Base-by-base conservation (phyloP, 1,140 invertebrate genomes). In the Euwallacea fornicatus region DNA sequence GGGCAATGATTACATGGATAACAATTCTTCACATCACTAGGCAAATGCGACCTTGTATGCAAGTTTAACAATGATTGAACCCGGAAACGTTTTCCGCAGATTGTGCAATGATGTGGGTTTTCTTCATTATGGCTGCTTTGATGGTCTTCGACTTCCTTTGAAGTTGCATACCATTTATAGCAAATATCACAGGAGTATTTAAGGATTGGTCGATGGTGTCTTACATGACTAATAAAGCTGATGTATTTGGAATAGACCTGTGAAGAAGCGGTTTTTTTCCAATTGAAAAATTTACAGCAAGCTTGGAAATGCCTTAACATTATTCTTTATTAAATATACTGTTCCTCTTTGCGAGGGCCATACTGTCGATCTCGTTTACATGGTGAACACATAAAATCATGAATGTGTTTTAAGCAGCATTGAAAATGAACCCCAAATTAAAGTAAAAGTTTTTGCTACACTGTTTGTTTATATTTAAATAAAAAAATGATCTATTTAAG, bases 1-100 rank as follows among this genome's bases (percentile, higher is more conserved):
- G 85, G 83, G 76, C 86, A 87, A 47, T 86, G 83, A 78, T 86
- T 84, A 74, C 86, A 87, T 8, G 83, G 84, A 76, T 82, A 85
- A 64, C 80, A 78, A 78, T 86, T 86, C 76, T 86, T 86, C 66
- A 86, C 78, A 56, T 82, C 83, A 16, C 84, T 83, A 4, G 85
- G 85, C 60, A 86, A 78, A 78, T 87, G 86, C 59, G 84, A 86
- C 41, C 85, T 77, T 53, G 82, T 81, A 70, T 86, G 86, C 55
- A 85, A 82, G 69, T 83, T 83, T 13, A 87, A 77, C 55, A 84
- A 83, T 67, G 84, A 86, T 74, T 86, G 84, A 73, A 86, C 85
- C 16, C 84, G 79, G 71, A 87, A 87, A 41, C 81, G 74, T 81
- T 87, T 87, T 0, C 84, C 85, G 76, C 86, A 87, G 13, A 82